Percentiles rank a stretch among this genome's conserved stretches.
Conservation (phyloP, 2,797 vertebrate genomes). For the Phyllotis vaccarum region DNA sequence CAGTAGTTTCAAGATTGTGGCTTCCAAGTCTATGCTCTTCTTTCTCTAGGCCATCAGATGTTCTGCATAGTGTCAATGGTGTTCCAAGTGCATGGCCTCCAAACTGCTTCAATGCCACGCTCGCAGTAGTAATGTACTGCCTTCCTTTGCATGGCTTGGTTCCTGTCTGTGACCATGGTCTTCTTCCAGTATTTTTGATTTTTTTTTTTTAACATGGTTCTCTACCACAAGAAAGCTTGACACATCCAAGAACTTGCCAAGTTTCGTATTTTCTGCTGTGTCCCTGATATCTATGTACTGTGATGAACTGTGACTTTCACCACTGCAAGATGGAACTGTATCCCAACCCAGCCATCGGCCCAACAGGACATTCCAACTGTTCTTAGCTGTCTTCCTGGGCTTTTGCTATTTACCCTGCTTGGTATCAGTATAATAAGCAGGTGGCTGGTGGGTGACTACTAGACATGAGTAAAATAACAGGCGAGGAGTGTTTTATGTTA, state of each 20-base stretch:
- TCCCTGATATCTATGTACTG: background rate
- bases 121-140: background rate
- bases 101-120: conserved; percentile 37
- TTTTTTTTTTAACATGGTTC: conserved; percentile 31
- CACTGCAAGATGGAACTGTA: conserved; percentile 59
- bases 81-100: conserved; percentile 54
- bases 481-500: conserved; percentile 39
- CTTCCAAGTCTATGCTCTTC: background rate
- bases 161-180: conserved; percentile 33
- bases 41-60: conserved; percentile 33
- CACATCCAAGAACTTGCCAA: background rate
- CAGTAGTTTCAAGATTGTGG: background rate
- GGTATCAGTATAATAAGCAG: conserved; percentile 43
- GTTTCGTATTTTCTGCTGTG: conserved; percentile 41
- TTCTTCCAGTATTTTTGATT: background rate
- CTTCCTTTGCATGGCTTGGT: conserved; percentile 72
- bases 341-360: background rate
- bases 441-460: conserved; percentile 32
- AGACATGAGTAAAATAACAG: conserved; percentile 28
- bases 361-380: conserved; percentile 47
- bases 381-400: conserved; percentile 29
- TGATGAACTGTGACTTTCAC: conserved; percentile 30
- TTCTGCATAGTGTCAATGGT: conserved; percentile 18
- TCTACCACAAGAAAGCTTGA: conserved; percentile 52
- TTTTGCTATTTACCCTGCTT: background rate